Conservation (phyloP, 2,888 invertebrate species). For the Ceramica pisi region DNA sequence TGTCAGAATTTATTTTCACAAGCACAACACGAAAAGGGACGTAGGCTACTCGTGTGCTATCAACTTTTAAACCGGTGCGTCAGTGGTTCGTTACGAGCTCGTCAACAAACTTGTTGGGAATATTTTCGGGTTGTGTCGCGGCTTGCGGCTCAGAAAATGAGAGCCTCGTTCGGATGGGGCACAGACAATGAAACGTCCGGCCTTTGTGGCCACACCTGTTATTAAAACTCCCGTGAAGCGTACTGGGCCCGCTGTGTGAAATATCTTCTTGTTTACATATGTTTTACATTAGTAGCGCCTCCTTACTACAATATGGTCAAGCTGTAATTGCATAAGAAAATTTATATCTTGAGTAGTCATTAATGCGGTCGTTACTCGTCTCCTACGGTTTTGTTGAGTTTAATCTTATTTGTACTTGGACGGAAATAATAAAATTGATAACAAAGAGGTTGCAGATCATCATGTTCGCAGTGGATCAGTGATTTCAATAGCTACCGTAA, state of each 20-base stretch:
- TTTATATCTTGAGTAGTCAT: conserved; percentile 36
- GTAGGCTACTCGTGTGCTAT: conserved; percentile 31
- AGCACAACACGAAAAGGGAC: conserved; percentile 14
- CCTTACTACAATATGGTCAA: conserved; percentile 17
- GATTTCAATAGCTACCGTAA: conserved; percentile 3
- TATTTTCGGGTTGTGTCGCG: conserved; percentile 67
- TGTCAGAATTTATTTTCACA: conserved; percentile 34
- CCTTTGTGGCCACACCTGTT: conserved; percentile 80
- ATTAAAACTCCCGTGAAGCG: conserved; percentile 80
- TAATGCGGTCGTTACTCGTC: conserved; percentile 15
- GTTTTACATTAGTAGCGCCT: conserved; percentile 50
- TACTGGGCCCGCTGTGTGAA: conserved; percentile 53
- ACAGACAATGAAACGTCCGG: conserved; percentile 71
- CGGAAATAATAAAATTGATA: neutral
- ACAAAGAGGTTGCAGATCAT: conserved; percentile 8
- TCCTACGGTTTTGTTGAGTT: conserved; percentile 5
- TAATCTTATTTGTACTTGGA: conserved; percentile 1
- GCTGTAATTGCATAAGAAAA: conserved; percentile 33
- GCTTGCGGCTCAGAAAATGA: conserved; percentile 70
- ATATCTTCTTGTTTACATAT: conserved; percentile 60
- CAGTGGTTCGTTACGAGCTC: conserved; percentile 50
- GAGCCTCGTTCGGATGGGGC: conserved; percentile 73
- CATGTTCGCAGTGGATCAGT: neutral
- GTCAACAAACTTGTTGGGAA: conserved; percentile 68
- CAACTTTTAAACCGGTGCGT: conserved; percentile 41